phyloP scores from a whole-genome alignment of 2,113 vertebrate genomes.

The Lonchura striata region DNA sequence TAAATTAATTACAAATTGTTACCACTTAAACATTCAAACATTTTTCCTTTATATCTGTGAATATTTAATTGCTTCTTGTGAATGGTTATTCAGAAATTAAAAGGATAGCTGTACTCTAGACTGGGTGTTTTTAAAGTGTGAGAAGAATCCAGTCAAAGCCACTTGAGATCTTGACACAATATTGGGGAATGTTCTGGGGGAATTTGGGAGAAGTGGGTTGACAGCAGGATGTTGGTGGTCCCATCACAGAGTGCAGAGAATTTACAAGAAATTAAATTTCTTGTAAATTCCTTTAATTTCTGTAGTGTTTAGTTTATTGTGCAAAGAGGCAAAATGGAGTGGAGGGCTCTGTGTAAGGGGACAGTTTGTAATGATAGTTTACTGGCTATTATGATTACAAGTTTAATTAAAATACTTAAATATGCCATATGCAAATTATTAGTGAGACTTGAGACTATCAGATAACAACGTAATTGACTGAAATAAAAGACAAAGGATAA shows the following conservation, averaged over 20 bases:
- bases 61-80: not conserved
- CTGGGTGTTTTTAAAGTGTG: not conserved
- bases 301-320: not conserved
- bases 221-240: not conserved
- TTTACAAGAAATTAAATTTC: not conserved
- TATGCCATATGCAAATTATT: not conserved
- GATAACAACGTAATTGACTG: not conserved
- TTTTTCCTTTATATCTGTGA: not conserved
- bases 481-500: not conserved
- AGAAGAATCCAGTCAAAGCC: not conserved
- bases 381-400: not conserved
- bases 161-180: not conserved
- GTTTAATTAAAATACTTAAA: not conserved
- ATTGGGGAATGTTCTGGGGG: not conserved
- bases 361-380: not conserved
- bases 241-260: not conserved
- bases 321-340: not conserved
- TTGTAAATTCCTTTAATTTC: not conserved
- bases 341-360: not conserved
- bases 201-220: not conserved
- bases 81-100: not conserved
- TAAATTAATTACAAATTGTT: not conserved
- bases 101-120: not conserved
- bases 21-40: not conserved
- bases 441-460: not conserved